phyloP scores from a whole-genome alignment of 1,140 invertebrate genomes.

The Scaptomyza pallida region DNA sequence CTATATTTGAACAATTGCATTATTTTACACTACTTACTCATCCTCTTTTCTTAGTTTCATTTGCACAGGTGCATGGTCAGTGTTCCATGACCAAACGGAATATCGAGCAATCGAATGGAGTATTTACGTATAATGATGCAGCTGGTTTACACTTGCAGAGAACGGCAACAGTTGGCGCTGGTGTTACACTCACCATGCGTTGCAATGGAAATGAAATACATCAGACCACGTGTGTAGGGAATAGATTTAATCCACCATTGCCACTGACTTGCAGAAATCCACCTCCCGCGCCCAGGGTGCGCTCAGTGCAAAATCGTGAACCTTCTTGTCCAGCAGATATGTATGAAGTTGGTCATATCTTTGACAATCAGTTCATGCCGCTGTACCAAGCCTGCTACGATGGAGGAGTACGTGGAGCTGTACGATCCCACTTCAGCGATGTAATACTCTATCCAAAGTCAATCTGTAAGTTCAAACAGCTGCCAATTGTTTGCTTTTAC shows the following conservation, averaged over 20 bases:
- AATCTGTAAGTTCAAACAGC: constrained; percentile 2
- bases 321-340: not conserved
- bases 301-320: not conserved
- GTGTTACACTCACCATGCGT: not conserved
- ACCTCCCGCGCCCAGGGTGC: not conserved
- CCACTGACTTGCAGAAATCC: not conserved
- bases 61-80: not conserved
- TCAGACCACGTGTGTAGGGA: not conserved
- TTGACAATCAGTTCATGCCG: constrained; percentile 11
- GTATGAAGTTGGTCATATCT: constrained; percentile 15
- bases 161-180: not conserved
- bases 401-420: not conserved
- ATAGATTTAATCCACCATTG: not conserved
- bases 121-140: not conserved
- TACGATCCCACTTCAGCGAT: constrained; percentile 12
- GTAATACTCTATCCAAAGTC: constrained; percentile 4
- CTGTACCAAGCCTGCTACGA: constrained; percentile 28
- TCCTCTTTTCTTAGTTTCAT: not conserved
- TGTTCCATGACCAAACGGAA: not conserved
- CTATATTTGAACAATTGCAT: not conserved
- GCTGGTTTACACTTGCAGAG: not conserved
- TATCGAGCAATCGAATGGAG: not conserved
- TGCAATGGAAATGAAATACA: not conserved
- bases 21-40: not conserved
- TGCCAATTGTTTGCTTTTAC: not conserved